Percentiles rank a stretch among this genome's conserved stretches.
These are phyloP conservation scores for Callionymus lyra DNA, from an alignment of 2,113 vertebrate species.

Conservation along the genomic window DNA sequence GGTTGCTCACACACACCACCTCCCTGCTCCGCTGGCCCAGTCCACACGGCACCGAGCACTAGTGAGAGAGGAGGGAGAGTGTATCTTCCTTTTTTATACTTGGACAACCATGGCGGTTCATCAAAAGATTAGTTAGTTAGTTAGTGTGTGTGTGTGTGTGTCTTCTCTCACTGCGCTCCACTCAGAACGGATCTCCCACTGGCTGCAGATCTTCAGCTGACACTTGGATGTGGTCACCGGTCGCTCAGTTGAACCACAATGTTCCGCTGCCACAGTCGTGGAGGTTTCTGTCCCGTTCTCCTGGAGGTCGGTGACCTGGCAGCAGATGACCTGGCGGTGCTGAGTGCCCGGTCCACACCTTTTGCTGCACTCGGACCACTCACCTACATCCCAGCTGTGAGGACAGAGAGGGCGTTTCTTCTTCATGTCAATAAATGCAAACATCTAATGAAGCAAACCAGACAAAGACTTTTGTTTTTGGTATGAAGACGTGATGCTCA, in stretches of 20 bases:
- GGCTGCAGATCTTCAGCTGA: constrained; percentile 94
- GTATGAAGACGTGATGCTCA: constrained; percentile 57
- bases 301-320: constrained; percentile 68
- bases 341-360: constrained; percentile 85
- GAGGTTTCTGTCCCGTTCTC: constrained; percentile 58
- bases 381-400: constrained; percentile 86
- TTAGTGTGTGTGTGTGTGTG: no score
- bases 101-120: no score
- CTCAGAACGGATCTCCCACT: constrained; percentile 86
- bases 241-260: constrained; percentile 74
- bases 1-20: constrained; percentile 84
- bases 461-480: constrained; percentile 7
- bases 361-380: constrained; percentile 94
- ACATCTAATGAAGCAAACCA: not conserved
- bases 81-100: not conserved
- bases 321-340: constrained; percentile 84
- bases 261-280: constrained; percentile 65
- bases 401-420: not conserved
- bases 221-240: constrained; percentile 80
- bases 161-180: constrained; percentile 79
- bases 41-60: constrained; percentile 91
- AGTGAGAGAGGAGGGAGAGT: not conserved
- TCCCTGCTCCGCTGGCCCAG: constrained; percentile 84
- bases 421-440: no score
- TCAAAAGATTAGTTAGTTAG: no score